A percentile compares a stretch with the other conserved stretches of the same genome.
These are phyloP conservation scores for Schizotus pectinicornis DNA, from an alignment of 2,888 invertebrate species.

Conservation along the genomic window DNA sequence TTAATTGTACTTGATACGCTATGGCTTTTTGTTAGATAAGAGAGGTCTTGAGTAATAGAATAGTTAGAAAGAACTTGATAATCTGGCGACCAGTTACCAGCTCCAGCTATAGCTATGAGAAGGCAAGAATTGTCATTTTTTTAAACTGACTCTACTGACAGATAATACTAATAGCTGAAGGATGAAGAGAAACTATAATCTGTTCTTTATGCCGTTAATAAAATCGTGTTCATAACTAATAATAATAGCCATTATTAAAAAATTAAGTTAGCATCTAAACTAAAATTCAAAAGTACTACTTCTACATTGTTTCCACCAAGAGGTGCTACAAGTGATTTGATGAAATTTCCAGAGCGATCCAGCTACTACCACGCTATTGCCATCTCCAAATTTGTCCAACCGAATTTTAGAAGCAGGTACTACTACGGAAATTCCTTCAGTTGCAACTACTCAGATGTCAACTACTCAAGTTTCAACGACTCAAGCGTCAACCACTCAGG, in stretches of 20 bases:
- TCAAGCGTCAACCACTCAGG: slow-evolving; percentile 2
- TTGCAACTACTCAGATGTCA: background rate
- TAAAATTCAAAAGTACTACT: background rate
- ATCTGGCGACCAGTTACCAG: slow-evolving; percentile 44
- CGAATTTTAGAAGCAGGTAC: slow-evolving; percentile 21
- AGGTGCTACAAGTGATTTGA: background rate
- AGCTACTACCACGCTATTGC: slow-evolving; percentile 15
- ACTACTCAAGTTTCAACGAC: background rate
- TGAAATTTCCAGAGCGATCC: slow-evolving; percentile 4
- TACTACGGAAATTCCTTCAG: background rate
- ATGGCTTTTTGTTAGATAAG: slow-evolving; percentile 7
- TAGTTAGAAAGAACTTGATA: slow-evolving; percentile 19
- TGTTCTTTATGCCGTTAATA: background rate
- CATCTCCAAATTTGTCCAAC: slow-evolving; percentile 23
- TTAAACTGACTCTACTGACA: slow-evolving; percentile 13
- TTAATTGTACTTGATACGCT: slow-evolving; percentile 6
- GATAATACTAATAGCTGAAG: slow-evolving; percentile 4
- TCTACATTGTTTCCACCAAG: background rate
- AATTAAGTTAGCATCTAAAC: too few relatives aligned
- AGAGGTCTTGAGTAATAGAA: slow-evolving; percentile 33
- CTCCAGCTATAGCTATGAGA: slow-evolving; percentile 31
- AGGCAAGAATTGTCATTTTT: slow-evolving; percentile 39
- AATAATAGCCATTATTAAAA: too few relatives aligned
- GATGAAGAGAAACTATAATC: background rate
- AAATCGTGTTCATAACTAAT: background rate